phyloP scores from a whole-genome alignment of 1,140 invertebrate genomes.

The Diuraphis noxia region DNA sequence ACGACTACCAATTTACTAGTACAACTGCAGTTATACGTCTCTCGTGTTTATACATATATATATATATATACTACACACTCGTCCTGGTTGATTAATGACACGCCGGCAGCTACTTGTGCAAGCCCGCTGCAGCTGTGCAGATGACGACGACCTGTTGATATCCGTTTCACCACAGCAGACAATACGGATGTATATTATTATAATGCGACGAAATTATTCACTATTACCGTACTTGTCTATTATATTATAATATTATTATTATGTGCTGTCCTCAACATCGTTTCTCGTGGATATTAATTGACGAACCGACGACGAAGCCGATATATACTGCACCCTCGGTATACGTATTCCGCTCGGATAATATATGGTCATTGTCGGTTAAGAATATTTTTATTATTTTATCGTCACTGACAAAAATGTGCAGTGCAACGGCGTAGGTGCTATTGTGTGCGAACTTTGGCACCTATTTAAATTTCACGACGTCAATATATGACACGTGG shows the following conservation, averaged over 20 bases:
- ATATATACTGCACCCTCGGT: too few species aligned
- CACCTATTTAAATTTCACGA: background rate
- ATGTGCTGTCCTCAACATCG: background rate
- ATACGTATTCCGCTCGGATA: too few species aligned
- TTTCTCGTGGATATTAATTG: background rate
- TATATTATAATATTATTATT: background rate
- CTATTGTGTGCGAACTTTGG: background rate
- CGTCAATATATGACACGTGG: background rate
- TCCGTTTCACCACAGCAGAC: background rate
- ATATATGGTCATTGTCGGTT: too few species aligned
- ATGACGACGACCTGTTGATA: slow-evolving; percentile 26
- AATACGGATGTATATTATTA: too few species aligned
- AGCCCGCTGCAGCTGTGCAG: background rate
- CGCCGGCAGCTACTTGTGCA: background rate
- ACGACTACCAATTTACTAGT: background rate
- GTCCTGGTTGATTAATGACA: slow-evolving; percentile 37
- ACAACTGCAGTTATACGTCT: background rate
- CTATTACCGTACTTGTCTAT: background rate
- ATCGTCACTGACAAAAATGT: too few species aligned
- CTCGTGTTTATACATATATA: background rate
- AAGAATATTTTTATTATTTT: too few species aligned
- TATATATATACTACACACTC: too few species aligned
- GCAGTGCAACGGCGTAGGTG: too few species aligned
- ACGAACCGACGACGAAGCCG: background rate
- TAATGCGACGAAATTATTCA: background rate